These are phyloP conservation scores for Coilia nasus DNA, from an alignment of 2,797 vertebrate species.

Conservation along the genomic window DNA sequence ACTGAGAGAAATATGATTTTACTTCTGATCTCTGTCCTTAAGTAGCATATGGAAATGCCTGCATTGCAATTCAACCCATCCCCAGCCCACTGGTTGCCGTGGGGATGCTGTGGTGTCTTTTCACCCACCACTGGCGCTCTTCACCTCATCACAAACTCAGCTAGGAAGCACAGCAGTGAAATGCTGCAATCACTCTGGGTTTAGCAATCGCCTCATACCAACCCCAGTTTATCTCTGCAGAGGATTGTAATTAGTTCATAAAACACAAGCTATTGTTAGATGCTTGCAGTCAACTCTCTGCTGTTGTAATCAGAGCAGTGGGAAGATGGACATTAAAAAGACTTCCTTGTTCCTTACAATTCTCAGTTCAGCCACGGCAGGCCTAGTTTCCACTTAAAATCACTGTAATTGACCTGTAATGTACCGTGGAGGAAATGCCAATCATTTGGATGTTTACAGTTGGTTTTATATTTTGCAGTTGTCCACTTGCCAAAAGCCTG, in stretches of 20 bases:
- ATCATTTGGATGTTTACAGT: conserved; percentile 16
- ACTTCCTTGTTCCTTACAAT: background rate
- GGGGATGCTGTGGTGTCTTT: background rate
- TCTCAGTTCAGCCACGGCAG: conserved; percentile 42
- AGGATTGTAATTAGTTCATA: conserved; percentile 51
- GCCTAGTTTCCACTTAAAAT: conserved; percentile 59
- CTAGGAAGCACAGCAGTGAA: conserved; percentile 34
- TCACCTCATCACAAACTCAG: conserved; percentile 30
- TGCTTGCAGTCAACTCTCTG: conserved; percentile 37
- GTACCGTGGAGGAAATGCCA: conserved; percentile 40
- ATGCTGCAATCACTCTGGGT: conserved; percentile 13
- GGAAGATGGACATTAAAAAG: background rate
- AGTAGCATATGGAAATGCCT: conserved; percentile 70
- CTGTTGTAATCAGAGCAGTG: conserved; percentile 37
- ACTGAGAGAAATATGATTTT: conserved; percentile 54
- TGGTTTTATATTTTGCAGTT: conserved; percentile 23
- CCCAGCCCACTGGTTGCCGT: conserved; percentile 4
- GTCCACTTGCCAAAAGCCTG: conserved; percentile 25
- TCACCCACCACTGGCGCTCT: conserved; percentile 9
- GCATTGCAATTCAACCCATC: conserved; percentile 56
- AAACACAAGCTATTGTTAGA: conserved; percentile 49
- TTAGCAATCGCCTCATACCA: conserved; percentile 31
- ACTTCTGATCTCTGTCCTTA: conserved; percentile 58
- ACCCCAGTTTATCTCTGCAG: conserved; percentile 27
- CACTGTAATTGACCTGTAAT: conserved; percentile 45